Base-by-base conservation (phyloP, 1,140 invertebrate genomes). In the Lepidotrigona ventralis region DNA sequence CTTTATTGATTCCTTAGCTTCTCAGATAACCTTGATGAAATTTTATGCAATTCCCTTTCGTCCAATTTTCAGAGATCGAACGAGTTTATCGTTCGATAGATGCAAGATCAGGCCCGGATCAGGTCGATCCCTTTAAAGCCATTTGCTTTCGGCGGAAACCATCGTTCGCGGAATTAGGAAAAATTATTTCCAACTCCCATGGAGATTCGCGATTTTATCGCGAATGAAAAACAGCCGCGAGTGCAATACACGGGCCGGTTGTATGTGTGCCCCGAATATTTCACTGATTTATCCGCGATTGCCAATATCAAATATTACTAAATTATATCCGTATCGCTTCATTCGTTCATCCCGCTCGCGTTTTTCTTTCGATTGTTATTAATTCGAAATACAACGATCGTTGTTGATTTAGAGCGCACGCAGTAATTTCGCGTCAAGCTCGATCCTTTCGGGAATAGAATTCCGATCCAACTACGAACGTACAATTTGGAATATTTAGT, bases 171-270 rank as follows among this genome's bases (percentile, higher is more conserved):
- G 26, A 70, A 79, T 79, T 69, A 70, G 29, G 64, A 53, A 53
- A 69, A 69, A 79, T 70, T 70, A 79, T 79, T 70, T 46, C 39
- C 53, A 2, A 26, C 26, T 33, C 66, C 64, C 8, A 66, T 70
- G 19, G 19, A 79, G 58, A 79, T 70, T 54, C 19, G 66, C 66
- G 53, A 58, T 70, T 70, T 70, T 54, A 66, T 21, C 64, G 8
- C 64, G 64, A 66, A 66, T 66, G 64, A 66, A 66, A 66, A 66
- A 66, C 17, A 66, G 15, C 29, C 63, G 17, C 14, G 2, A 19
- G 19, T 78, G 14, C 60, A 26, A 63, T 63, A 63, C 14, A 26
- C 23, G n/a, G 14, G 12, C 14, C 12, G 39, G 60, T 63, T 26
- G 60, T 14, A 14, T 63, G n/a, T n/a, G 15, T n/a, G 8, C 26